Percentiles rank a stretch among this genome's conserved stretches.
phyloP scores from a whole-genome alignment of 2,888 invertebrate genomes.

The Serripes groenlandicus region DNA sequence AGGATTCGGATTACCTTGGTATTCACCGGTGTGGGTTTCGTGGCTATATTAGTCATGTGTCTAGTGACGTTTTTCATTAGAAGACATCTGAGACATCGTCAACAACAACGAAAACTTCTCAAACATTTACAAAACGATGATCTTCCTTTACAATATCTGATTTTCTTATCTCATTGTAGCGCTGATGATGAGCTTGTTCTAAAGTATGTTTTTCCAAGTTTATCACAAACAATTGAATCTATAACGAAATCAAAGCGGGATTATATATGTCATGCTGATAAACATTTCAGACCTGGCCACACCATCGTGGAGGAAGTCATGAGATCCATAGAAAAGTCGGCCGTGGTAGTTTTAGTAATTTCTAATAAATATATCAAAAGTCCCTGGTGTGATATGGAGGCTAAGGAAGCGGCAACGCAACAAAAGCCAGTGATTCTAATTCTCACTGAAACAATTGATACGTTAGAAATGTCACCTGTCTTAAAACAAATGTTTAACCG shows the following conservation, averaged over 20 bases:
- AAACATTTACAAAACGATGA: not conserved
- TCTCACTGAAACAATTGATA: not conserved
- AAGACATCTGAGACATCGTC: not conserved
- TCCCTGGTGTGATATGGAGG: slow-evolving; percentile 15
- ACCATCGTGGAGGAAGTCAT: slow-evolving; percentile 1
- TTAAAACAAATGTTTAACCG: slow-evolving; percentile 1
- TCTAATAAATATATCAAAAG: not conserved
- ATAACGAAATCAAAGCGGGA: not conserved
- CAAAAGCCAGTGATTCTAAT: slow-evolving; percentile 18
- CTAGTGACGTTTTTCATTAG: not conserved
- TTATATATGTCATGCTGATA: slow-evolving; percentile 1
- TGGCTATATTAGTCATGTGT: not conserved
- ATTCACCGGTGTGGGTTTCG: too few relatives aligned
- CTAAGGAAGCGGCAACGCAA: not conserved
- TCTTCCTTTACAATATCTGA: not conserved
- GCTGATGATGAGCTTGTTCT: not conserved
- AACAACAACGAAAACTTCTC: not conserved
- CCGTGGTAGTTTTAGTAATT: not conserved
- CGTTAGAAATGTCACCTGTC: slow-evolving; percentile 7
- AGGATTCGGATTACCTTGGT: not conserved
- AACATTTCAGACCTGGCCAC: slow-evolving; percentile 13
- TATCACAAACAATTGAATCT: not conserved
- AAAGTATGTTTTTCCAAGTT: not conserved
- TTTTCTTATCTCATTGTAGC: slow-evolving; percentile 8
- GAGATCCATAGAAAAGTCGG: slow-evolving; percentile 11